Conservation (phyloP, 1,140 invertebrate genomes). For the Drosophila ohnishii region DNA sequence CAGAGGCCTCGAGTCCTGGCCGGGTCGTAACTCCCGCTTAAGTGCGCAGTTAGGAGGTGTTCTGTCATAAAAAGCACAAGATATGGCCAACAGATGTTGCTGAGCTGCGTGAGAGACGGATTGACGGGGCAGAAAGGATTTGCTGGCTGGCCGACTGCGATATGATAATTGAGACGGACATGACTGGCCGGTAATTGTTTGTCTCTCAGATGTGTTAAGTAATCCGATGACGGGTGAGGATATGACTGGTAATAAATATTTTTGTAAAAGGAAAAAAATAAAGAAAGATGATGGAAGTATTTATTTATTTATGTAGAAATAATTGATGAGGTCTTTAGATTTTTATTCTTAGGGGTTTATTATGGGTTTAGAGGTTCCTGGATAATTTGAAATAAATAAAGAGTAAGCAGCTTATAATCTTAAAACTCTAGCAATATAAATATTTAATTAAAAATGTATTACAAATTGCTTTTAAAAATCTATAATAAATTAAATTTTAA, state of each 20-base stretch:
- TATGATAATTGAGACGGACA: conserved; percentile 48
- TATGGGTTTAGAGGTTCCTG: neutral
- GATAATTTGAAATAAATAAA: neutral
- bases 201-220: conserved; percentile 22
- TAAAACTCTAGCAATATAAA: neutral
- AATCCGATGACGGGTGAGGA: conserved; percentile 22
- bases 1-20: conserved; percentile 20
- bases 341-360: neutral
- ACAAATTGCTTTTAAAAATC: neutral
- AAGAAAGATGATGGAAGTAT: neutral
- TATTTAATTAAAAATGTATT: conserved; percentile 12
- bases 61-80: conserved; percentile 39
- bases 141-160: conserved; percentile 40
- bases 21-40: conserved; percentile 54
- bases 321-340: neutral
- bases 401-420: neutral
- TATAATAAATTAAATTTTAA: neutral
- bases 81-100: conserved; percentile 33
- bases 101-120: conserved; percentile 23
- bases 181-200: conserved; percentile 33
- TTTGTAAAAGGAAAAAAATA: neutral
- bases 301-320: conserved; percentile 2
- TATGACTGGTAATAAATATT: conserved; percentile 6
- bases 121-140: conserved; percentile 32
- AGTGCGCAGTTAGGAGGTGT: conserved; percentile 59